Evolutionary conservation across 2,113 vertebrate species (phyloP).

Genomic region (Thalassoma bifasciatum): DNA sequence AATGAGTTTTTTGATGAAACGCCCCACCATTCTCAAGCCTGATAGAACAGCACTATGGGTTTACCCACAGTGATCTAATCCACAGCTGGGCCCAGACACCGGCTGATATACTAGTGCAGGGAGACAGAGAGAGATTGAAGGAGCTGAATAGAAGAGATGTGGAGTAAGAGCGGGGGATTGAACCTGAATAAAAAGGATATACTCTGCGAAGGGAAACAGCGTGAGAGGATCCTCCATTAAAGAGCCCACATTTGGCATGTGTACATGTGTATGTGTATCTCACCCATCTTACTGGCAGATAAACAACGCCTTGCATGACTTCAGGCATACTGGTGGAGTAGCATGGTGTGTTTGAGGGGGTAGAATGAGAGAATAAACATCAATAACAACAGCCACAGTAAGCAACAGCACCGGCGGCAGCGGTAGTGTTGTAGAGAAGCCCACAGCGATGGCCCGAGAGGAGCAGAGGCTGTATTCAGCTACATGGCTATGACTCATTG

Average conservation of each 20-base stretch:
- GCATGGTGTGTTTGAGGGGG: slow-evolving; percentile 44
- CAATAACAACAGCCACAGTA: slow-evolving; percentile 57
- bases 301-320: slow-evolving; percentile 67
- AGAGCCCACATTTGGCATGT: slow-evolving; percentile 45
- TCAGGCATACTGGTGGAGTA: slow-evolving; percentile 59
- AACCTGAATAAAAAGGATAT: slow-evolving; percentile 70
- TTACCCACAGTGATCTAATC: slow-evolving; percentile 70
- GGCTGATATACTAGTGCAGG: slow-evolving; percentile 55
- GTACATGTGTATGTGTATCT: slow-evolving; percentile 35
- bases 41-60: slow-evolving; percentile 70
- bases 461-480: slow-evolving; percentile 45
- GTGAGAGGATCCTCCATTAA: slow-evolving; percentile 68
- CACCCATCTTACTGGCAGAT: slow-evolving; percentile 54
- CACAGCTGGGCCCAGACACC: slow-evolving; percentile 55
- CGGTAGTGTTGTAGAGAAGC: slow-evolving; percentile 32
- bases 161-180: slow-evolving; percentile 57
- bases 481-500: slow-evolving; percentile 71
- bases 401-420: slow-evolving; percentile 24
- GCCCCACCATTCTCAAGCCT: slow-evolving; percentile 59
- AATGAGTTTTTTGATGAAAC: slow-evolving; percentile 76
- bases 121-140: slow-evolving; percentile 63
- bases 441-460: slow-evolving; percentile 31
- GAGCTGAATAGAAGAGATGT: slow-evolving; percentile 62
- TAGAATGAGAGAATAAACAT: slow-evolving; percentile 66
- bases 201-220: slow-evolving; percentile 55